Base-by-base conservation (phyloP, 2,113 vertebrate species). In the Nibea coibor region DNA sequence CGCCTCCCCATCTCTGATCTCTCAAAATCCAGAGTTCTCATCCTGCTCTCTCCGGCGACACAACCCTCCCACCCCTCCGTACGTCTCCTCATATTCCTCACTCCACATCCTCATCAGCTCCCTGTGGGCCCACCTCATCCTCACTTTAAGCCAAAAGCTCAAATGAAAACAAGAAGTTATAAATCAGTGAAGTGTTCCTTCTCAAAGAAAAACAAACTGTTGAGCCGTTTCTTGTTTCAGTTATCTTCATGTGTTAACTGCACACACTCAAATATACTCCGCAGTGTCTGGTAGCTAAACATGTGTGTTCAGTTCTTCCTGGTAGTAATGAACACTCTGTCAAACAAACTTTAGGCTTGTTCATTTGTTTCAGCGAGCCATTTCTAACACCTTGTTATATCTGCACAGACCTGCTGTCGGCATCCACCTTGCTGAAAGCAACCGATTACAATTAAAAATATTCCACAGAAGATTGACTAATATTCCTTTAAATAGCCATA, bases 101-200 rank as follows among this genome's bases (percentile, higher is more conserved):
- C 45, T 64, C 47, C 51, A 67, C 39, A 62, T 78, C 72, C 67
- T 80, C 67, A 28, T 64, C 58, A 20, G 48, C 57, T 78, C 65
- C 72, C 64, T 15, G 20, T 10, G 31, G 39, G 42, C 74, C 31
- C 22, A 4, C 9, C 72, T 70, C 72, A 59, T 78, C 83, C 72
- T 78, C 78, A 45, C 75, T 19, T 45, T 31, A 45, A 45, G 71
- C 71, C 82, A 45, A 68, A 48, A 76, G 24, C 62, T 39, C 53
- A 3, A 76, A 87, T 66, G 69, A 76, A 93, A 92, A 91, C 85
- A 85, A 89, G 82, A 91, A 88, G 86, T 74, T 70, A 84, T 82
- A 85, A 90, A 91, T 90, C 72, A 86, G 31, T 16, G n/a, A 83
- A 82, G 62, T 28, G 72, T 78, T 54, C 69, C 47, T 82, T 73